Conservation (phyloP, 1,140 invertebrate species). For the Lerema accius region DNA sequence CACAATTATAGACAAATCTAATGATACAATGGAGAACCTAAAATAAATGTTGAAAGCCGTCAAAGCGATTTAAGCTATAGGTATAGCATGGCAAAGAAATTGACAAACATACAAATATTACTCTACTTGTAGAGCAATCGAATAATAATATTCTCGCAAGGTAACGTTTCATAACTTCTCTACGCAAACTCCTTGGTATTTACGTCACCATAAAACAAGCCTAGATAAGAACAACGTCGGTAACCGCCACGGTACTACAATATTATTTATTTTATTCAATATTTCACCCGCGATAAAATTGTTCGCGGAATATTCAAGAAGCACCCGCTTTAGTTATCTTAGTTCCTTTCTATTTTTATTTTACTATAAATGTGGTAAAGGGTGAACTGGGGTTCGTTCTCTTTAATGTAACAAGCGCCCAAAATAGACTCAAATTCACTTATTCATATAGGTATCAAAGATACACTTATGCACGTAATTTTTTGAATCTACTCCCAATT, state of each 20-base stretch:
- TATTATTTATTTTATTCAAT: constrained; percentile 45
- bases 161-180: constrained; percentile 24
- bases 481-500: too few relatives aligned
- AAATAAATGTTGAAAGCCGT: too few relatives aligned
- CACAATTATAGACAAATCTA: too few relatives aligned
- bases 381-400: not conserved
- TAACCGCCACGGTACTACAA: constrained; percentile 33
- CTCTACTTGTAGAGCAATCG: too few relatives aligned
- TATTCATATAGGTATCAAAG: too few relatives aligned
- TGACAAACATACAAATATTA: too few relatives aligned
- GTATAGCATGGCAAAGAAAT: too few relatives aligned
- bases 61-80: too few relatives aligned
- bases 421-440: too few relatives aligned
- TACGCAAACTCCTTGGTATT: constrained; percentile 40
- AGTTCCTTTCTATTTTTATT: constrained; percentile 23
- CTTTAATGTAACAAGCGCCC: not conserved
- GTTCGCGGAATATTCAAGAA: constrained; percentile 33
- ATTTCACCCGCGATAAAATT: constrained; percentile 42
- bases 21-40: too few relatives aligned
- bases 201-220: constrained; percentile 45
- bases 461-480: too few relatives aligned
- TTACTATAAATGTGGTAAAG: not conserved
- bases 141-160: not conserved
- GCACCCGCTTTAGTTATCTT: constrained; percentile 22
- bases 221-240: constrained; percentile 39